A percentile compares a stretch with the other conserved stretches of the same genome.
These are phyloP conservation scores for Eunapius fragilis DNA, from an alignment of 37 sponge, comb jelly and placozoan species.

Conservation along the genomic window DNA sequence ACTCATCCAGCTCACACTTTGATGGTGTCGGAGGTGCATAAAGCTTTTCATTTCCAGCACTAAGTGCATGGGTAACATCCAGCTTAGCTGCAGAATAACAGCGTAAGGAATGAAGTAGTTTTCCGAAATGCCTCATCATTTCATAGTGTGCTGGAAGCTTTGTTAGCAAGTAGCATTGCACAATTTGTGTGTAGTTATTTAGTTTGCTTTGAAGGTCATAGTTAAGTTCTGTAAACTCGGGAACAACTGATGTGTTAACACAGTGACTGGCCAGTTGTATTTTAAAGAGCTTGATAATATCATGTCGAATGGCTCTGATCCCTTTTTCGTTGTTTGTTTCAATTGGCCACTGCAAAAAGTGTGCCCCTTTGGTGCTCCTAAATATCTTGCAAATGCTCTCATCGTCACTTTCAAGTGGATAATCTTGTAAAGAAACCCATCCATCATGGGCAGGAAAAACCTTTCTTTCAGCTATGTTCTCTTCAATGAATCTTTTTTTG, in stretches of 20 bases:
- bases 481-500: background rate
- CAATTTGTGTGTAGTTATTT: constrained; percentile 10
- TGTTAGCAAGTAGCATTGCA: constrained; percentile 21
- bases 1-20: too few species aligned
- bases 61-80: background rate
- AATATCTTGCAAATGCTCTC: constrained; percentile 24
- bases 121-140: background rate
- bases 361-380: constrained; percentile 5
- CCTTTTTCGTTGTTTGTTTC: background rate
- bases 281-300: constrained; percentile 12
- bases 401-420: constrained; percentile 39
- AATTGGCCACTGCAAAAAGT: constrained; percentile 44
- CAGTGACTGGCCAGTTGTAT: constrained; percentile 29
- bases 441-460: constrained; percentile 33
- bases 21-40: too few species aligned
- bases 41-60: too few species aligned
- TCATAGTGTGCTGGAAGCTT: constrained; percentile 7
- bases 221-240: background rate
- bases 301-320: background rate
- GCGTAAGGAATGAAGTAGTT: constrained; percentile 35
- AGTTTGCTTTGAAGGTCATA: constrained; percentile 17
- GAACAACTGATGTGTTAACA: background rate
- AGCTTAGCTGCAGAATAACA: constrained; percentile 1
- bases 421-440: constrained; percentile 35
- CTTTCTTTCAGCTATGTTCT: background rate